Evolutionary conservation across 92 coral and sea anemone genomes (phyloP), one percentile per base, ranked within the genome.

Genomic region (Paragorgia papillata): DNA sequence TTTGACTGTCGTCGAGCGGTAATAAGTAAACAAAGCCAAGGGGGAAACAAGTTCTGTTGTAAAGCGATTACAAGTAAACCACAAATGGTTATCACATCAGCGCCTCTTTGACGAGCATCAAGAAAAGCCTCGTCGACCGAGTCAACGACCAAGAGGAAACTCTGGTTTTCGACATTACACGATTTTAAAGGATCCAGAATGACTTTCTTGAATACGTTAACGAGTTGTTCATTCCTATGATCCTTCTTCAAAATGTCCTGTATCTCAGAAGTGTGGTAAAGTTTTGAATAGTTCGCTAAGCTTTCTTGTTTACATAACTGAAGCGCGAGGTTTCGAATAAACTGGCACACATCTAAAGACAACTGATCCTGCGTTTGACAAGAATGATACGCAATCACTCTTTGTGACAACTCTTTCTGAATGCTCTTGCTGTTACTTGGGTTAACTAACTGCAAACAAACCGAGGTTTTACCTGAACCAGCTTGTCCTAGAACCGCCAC

Each of bases 1-100:
- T 91, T 95, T 17, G 99, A 95, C 59, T 95, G 99, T 74, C 92
- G 92, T 76, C 99, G 83, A 20, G 97, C 97, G 79, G 97, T 95
- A 44, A 91, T 85, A 22, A 91, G 87, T 30, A 95, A 87, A 43
- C 85, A 86, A 1, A 95, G 81, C 99, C 97, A 95, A 20, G 92
- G 84, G 25, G 99, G 99, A 9, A 90, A 83, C 20, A 90, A 73
- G 56, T 91, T 92, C 75, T 86, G 84, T 79, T 95, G 97, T 61
- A 92, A 82, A 79, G 99, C 97, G 90, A 95, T 59, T 53, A 71
- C 63, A 50, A 71, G 65, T 24, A 95, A 57, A 44, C 89, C 97
- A 27, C 95, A 92, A 71, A 95, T 86, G 67, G 90, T 95, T 75
- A 84, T 85, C 37, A 91, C 90, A 56, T 37, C 56, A 54, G 90